These are phyloP conservation scores for Philereme vetulata DNA, from an alignment of 2,888 invertebrate genomes.

Conservation along the genomic window DNA sequence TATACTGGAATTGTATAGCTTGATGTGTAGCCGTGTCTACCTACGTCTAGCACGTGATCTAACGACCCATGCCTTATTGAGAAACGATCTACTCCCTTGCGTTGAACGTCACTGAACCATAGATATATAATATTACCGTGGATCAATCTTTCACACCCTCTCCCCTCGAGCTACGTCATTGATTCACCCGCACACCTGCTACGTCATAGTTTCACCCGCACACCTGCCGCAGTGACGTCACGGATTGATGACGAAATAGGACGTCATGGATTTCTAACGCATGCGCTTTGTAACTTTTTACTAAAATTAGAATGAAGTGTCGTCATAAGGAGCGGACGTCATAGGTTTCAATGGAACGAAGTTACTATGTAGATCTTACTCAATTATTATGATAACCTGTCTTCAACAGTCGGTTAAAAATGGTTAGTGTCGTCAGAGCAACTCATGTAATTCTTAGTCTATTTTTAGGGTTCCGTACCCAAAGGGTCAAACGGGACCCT, in stretches of 20 bases:
- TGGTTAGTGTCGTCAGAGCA: no score
- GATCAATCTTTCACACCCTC: slow-evolving; percentile 54
- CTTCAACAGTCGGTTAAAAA: no score
- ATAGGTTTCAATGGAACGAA: slow-evolving; percentile 13
- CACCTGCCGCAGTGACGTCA: slow-evolving; percentile 59
- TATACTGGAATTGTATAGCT: no score
- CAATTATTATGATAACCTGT: no score
- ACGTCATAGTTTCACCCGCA: slow-evolving; percentile 67
- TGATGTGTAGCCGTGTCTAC: no score
- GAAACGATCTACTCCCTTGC: slow-evolving; percentile 58
- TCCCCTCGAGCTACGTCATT: slow-evolving; percentile 62
- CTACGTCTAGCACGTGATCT: slow-evolving; percentile 60
- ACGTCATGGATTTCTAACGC: slow-evolving; percentile 64
- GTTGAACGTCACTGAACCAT: slow-evolving; percentile 68
- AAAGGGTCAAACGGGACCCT: no score
- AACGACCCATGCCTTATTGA: slow-evolving; percentile 68
- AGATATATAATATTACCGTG: slow-evolving; percentile 56
- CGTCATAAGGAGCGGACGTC: slow-evolving; percentile 35
- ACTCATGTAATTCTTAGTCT: no score
- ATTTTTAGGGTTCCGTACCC: no score
- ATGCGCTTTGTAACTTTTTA: slow-evolving; percentile 52
- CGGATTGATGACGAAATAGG: slow-evolving; percentile 56
- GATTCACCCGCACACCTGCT: slow-evolving; percentile 51
- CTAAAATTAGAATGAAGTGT: slow-evolving; percentile 33
- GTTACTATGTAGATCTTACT: not conserved